Conservation (phyloP, 1,140 invertebrate genomes). For the Teleopsis dalmanni region DNA sequence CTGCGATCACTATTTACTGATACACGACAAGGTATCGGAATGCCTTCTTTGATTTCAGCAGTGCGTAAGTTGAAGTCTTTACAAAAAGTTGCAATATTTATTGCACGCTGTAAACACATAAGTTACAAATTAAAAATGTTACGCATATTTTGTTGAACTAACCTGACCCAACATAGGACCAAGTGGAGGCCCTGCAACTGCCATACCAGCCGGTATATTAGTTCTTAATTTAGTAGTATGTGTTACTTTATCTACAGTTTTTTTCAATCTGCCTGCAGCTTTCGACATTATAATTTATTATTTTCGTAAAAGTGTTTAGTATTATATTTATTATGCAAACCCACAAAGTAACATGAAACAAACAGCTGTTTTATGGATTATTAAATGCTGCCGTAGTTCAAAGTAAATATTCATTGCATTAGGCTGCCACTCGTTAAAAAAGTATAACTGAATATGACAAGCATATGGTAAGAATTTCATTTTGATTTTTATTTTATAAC, state of each 20-base stretch:
- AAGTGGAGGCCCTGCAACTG: constrained; percentile 78
- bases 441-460: too few relatives aligned
- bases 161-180: constrained; percentile 89
- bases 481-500: too few relatives aligned
- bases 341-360: neutral
- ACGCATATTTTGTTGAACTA: constrained; percentile 13
- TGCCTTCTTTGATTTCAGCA: constrained; percentile 83
- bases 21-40: constrained; percentile 78
- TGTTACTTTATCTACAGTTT: constrained; percentile 62
- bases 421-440: too few relatives aligned
- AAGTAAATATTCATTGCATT: too few relatives aligned
- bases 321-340: constrained; percentile 3
- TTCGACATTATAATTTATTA: constrained; percentile 60
- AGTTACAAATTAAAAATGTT: neutral
- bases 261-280: constrained; percentile 56
- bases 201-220: constrained; percentile 80
- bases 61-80: constrained; percentile 98
- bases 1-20: constrained; percentile 78
- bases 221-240: constrained; percentile 65
- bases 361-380: neutral
- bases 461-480: too few relatives aligned
- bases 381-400: neutral
- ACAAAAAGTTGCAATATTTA: constrained; percentile 93
- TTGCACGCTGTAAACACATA: constrained; percentile 65
- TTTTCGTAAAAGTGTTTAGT: neutral